Percentiles rank a stretch among this genome's conserved stretches.
Evolutionary conservation across 2,888 invertebrate genomes (phyloP).

Genomic region (Metacarcinus magister): DNA sequence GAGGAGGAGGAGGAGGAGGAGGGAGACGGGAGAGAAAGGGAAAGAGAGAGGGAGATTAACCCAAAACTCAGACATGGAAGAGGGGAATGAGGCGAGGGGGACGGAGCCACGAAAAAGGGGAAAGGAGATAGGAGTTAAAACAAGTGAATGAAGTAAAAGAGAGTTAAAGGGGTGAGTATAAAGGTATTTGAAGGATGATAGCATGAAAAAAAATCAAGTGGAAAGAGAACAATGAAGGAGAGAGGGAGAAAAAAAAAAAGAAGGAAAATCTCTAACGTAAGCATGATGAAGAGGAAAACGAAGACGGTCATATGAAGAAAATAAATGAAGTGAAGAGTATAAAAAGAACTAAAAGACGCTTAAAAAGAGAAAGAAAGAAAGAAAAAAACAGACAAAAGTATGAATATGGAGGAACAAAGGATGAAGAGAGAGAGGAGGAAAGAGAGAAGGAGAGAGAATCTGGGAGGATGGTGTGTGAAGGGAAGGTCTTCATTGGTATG

Average conservation of each 20-base stretch:
- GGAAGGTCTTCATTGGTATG: conserved; percentile 69
- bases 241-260: neutral
- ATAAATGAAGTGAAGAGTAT: neutral
- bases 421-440: neutral
- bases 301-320: neutral
- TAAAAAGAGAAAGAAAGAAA: neutral
- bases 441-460: neutral
- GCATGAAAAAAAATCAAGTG: neutral
- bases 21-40: neutral
- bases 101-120: neutral
- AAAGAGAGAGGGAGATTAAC: conserved; percentile 22
- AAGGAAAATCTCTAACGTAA: neutral
- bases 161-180: neutral
- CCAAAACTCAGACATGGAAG: conserved; percentile 47
- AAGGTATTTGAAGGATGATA: neutral
- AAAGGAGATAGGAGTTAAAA: neutral
- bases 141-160: neutral
- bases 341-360: neutral
- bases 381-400: neutral
- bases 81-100: neutral
- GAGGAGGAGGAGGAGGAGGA: neutral
- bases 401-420: neutral
- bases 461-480: neutral
- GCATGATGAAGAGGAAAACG: neutral
- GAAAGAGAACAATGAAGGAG: neutral